Evolutionary conservation across 2,888 invertebrate species (phyloP), one percentile per base, ranked within the genome.

Genomic region (Itoplectis maculator): DNA sequence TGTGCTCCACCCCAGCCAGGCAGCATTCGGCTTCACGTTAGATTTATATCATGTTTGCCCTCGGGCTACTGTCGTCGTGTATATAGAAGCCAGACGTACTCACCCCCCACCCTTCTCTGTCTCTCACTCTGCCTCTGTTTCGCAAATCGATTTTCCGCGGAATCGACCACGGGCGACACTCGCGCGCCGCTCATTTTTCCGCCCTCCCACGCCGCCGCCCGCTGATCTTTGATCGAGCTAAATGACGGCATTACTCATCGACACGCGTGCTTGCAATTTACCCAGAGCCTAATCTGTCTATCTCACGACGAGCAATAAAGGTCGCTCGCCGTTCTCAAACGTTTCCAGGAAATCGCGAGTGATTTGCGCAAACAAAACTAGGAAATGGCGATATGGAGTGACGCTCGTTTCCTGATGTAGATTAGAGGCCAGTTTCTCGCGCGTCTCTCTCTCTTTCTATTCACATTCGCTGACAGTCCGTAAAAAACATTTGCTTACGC

Each of bases 21-120:
- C 59, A 15, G 79, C 47, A 61, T 42, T 75, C 69, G 37, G 49
- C 68, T 75, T 65, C 40, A 42, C 75, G 63, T 70, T 69, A 56
- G 75, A 80, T 80, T 75, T 80, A 80, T 80, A 54, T 54, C 47
- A 65, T 75, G 80, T 80, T 80, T 80, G 75, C 70, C 56, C 51
- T 70, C 54, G 70, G 59, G 65, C 75, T 51, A 51, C 63, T 73
- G 35, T 56, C 45, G 29, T 70, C 65, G 54, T 63, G 65, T 75
- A 47, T 42, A 65, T 37, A 70, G 20, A 13, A 18, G 42, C 61
- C 54, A 66, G 35, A 75, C 54, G 35, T 42, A 51, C 68, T n/a
- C 35, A 0, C n/a, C 35, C n/a, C 35, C 59, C n/a, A 29, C 8
- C 35, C 9, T 11, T 18, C 51, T 8, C 51, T 0, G 15, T 47